Base-by-base conservation (phyloP, 2,888 invertebrate species). In the Thyatira batis region DNA sequence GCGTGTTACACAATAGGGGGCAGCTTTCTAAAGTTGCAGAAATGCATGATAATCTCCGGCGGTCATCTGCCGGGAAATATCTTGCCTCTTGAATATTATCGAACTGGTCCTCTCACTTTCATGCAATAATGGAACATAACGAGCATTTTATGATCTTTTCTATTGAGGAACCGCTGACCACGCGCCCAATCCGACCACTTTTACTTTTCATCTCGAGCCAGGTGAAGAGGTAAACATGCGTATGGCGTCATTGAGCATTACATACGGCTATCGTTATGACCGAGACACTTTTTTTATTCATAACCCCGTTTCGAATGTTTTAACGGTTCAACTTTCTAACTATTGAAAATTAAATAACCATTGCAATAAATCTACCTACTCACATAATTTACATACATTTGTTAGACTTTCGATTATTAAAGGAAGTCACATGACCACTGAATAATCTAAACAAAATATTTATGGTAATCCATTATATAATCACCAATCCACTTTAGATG, bases 141-240 rank as follows among this genome's bases (percentile, higher is more conserved):
- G 59, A 74, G 67, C 76, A 69, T n/a, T 81, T 84, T 82, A 85
- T 83, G 78, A 80, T 80, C 76, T 72, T 75, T 78, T 79, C 77
- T 74, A 80, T 76, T 73, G 77, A 80, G 77, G 72, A 60, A 69
- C 72, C 67, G 8, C 17, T 39, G 39, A 39, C 63, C 73, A 65
- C 73, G 73, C 74, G 80, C 82, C 85, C 82, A 88, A 89, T 80
- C 80, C 62, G 72, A 83, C 86, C 76, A 89, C 89, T 90, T 88
- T 90, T 89, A 90, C 90, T 90, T 89, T 89, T 78, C 63, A 76
- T 65, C 64, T 60, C 71, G 69, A 64, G 73, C 73, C 66, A 59
- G 59, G 60, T 70, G 62, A 69, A 65, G 66, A 72, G 65, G 71
- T 74, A 76, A 79, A 77, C 69, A 68, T 61, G 54, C 53, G 53